Conservation (phyloP, 2,888 invertebrate species). For the Rhorus exstirpatorius region DNA sequence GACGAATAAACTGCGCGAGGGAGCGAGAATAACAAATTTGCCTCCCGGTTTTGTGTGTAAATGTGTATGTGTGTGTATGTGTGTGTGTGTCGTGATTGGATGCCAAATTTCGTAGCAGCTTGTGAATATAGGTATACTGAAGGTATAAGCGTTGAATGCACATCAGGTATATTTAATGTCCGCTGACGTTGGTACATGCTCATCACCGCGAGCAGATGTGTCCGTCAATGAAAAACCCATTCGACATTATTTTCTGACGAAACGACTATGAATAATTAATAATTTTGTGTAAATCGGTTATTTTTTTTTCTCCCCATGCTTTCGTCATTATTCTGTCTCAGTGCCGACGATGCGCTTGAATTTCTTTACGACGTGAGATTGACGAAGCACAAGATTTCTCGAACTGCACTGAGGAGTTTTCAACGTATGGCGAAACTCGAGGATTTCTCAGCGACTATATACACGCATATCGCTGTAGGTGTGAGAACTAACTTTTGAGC, state of each 20-base stretch:
- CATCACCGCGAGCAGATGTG: neutral
- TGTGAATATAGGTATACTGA: neutral
- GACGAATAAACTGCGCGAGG: neutral
- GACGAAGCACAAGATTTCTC: neutral
- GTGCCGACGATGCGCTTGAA: neutral
- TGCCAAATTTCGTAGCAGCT: conserved; percentile 20
- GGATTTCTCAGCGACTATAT: conserved; percentile 3
- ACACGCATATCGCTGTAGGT: neutral
- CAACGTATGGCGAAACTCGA: neutral
- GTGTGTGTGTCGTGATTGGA: conserved; percentile 20
- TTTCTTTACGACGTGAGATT: neutral
- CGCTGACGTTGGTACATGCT: neutral
- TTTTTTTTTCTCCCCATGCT: too few relatives aligned
- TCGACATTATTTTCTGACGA: neutral
- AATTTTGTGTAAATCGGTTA: too few relatives aligned
- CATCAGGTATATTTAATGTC: neutral
- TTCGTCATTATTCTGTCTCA: too few relatives aligned
- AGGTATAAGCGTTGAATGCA: neutral
- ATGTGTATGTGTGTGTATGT: neutral
- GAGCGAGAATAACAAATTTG: neutral
- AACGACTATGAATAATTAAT: neutral
- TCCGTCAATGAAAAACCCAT: neutral
- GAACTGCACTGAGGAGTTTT: neutral
- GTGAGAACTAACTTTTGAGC: conserved; percentile 13
- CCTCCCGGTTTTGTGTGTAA: too few relatives aligned